Evolutionary conservation across 2,888 invertebrate genomes (phyloP).

Genomic region (Tryphoninae sp.): DNA sequence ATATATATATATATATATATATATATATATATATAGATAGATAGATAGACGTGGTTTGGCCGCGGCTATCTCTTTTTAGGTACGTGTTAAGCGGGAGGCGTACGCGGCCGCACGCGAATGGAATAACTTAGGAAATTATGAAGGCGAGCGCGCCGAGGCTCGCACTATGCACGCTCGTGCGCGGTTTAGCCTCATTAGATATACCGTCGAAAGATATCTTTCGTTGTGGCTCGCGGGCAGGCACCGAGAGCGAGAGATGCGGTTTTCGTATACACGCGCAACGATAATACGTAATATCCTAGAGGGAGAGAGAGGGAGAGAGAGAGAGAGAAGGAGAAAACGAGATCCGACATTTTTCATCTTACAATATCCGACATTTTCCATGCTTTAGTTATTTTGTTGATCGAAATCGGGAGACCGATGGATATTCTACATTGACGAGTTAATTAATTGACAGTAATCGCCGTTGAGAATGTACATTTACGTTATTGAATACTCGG

Average conservation of each 20-base stretch:
- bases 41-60: constrained; percentile 19
- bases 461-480: not conserved
- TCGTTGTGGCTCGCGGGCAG: constrained; percentile 62
- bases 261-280: constrained; percentile 48
- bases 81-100: constrained; percentile 71
- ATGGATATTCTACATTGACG: not conserved
- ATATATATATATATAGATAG: constrained; percentile 1
- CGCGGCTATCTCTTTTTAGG: constrained; percentile 69
- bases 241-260: constrained; percentile 56
- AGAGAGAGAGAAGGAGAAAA: not conserved
- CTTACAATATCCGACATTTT: constrained; percentile 16
- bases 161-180: constrained; percentile 73
- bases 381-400: not conserved
- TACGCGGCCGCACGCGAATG: constrained; percentile 75
- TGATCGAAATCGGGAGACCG: too few species aligned
- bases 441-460: constrained; percentile 39
- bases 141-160: constrained; percentile 67
- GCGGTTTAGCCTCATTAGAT: constrained; percentile 80
- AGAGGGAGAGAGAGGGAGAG: not conserved
- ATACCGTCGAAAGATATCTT: constrained; percentile 77
- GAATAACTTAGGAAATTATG: constrained; percentile 80
- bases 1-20: not conserved
- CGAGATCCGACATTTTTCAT: constrained; percentile 33
- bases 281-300: constrained; percentile 43
- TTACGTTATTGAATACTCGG: too few species aligned